Evolutionary conservation across 2,797 vertebrate genomes (phyloP), one percentile per base, ranked within the genome.

Genomic region (Toxotes lorentzi): DNA sequence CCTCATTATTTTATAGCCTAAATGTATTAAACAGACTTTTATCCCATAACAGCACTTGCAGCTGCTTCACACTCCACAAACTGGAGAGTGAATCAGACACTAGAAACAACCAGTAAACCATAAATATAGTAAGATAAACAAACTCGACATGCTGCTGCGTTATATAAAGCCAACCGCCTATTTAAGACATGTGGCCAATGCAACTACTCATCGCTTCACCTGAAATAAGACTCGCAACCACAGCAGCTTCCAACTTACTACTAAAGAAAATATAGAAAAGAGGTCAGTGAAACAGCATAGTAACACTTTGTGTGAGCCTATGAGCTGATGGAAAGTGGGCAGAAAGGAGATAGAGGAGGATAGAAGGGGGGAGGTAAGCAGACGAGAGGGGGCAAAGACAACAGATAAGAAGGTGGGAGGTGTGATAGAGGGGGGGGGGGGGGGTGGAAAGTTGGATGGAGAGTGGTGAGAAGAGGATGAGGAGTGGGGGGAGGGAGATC

Each of bases 51-150:
- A 78, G 51, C 13, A 43, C 43, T 71, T 9, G 9, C 80, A 85
- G 79, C 83, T 84, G 85, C 79, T 54, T 24, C 63, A 10, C 77
- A 70, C 73, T 75, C 81, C 47, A 34, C 72, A 41, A 68, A 73
- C 70, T 40, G 19, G 0, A 40, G 61, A 71, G 62, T 59, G 76
- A 78, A 66, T 76, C 79, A 85, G 77, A 86, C 67, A 13, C 79
- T 65, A 73, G 72, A 85, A 86, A 82, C 78, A 48, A 61, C 53
- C 70, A 57, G 86, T 69, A 72, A 34, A 43, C 79, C 70, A 82
- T 88, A 90, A 91, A 92, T 90, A 90, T 71, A 86, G 87, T 48
- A 84, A 84, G 81, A 88, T 89, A 91, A 91, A 88, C 84, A 86
- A 71, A 86, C 32, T 43, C 13, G 83, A 73, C 88, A 85, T 67